Evolutionary conservation across 2,797 vertebrate species (phyloP).

Genomic region (Pterois miles): DNA sequence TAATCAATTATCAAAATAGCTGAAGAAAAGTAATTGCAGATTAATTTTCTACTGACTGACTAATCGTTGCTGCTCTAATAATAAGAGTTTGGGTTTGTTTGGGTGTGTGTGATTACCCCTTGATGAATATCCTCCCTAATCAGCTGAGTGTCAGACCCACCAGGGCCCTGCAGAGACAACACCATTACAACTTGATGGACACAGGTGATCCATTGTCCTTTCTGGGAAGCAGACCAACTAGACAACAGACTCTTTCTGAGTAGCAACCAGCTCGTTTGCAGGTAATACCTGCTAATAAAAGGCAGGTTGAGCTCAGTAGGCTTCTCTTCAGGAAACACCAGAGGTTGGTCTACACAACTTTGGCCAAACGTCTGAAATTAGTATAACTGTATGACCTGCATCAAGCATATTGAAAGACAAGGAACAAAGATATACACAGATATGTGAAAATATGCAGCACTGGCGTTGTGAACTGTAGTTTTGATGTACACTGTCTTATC

Average conservation of each 20-base stretch:
- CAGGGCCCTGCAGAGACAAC: constrained; percentile 73
- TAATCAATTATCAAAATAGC: background rate
- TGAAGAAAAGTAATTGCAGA: background rate
- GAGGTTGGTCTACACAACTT: too few relatives aligned
- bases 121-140: constrained; percentile 56
- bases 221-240: background rate
- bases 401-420: background rate
- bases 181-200: constrained; percentile 59
- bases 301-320: too few relatives aligned
- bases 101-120: constrained; percentile 11
- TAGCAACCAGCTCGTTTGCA: background rate
- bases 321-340: too few relatives aligned
- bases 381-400: too few relatives aligned
- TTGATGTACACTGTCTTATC: background rate
- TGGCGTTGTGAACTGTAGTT: background rate
- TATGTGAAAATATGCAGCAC: background rate
- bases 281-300: too few relatives aligned
- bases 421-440: too few relatives aligned
- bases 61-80: background rate
- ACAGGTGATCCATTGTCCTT: constrained; percentile 27
- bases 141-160: constrained; percentile 50
- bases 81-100: background rate
- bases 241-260: background rate
- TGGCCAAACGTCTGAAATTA: background rate
- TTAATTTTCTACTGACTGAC: background rate